phyloP scores from a whole-genome alignment of 1,140 invertebrate species.

The Rhynchophorus ferrugineus region DNA sequence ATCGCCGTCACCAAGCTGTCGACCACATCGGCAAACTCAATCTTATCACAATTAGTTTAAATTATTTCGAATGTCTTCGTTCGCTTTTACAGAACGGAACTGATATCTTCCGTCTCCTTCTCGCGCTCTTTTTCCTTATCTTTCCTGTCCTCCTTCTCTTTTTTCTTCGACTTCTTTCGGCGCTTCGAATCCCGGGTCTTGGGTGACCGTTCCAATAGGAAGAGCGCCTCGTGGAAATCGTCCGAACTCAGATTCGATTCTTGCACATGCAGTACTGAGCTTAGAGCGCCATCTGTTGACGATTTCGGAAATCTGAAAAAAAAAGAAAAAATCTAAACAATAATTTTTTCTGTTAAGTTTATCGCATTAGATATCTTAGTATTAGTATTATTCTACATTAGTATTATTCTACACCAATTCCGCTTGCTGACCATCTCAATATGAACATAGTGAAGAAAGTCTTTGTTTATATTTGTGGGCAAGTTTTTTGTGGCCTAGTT shows the following conservation, averaged over 20 bases:
- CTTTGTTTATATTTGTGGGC: not conserved
- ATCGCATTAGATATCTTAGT: no score
- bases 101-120: conserved; percentile 37
- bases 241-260: conserved; percentile 53
- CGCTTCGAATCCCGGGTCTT: conserved; percentile 43
- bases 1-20: no score
- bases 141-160: conserved; percentile 38
- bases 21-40: no score
- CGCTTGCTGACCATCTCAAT: no score
- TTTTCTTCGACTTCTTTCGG: conserved; percentile 41
- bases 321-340: not conserved
- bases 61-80: no score
- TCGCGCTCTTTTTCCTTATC: conserved; percentile 39
- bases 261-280: conserved; percentile 52
- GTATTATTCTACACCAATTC: no score
- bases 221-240: conserved; percentile 54
- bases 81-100: conserved; percentile 33
- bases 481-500: no score
- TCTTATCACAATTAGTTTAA: no score
- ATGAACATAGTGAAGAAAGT: not conserved
- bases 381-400: no score
- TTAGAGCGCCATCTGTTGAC: conserved; percentile 50
- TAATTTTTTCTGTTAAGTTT: no score
- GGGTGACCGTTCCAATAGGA: conserved; percentile 48
- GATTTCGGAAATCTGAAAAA: conserved; percentile 47